A percentile compares a stretch with the other conserved stretches of the same genome.
Conservation (phyloP, 1,140 invertebrate genomes). For the Lepidurus couesii region DNA sequence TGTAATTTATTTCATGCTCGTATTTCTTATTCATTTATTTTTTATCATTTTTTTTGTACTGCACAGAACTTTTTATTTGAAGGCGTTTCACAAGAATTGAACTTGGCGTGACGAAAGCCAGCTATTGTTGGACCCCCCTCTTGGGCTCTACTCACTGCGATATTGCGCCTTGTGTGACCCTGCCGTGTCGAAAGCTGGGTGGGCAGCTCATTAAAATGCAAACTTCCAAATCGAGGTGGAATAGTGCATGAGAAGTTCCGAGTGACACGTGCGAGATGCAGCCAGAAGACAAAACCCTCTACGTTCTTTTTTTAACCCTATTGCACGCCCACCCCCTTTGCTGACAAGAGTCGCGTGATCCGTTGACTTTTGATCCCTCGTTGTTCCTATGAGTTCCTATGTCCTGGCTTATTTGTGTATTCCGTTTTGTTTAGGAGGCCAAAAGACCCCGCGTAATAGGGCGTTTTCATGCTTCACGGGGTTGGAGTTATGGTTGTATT, state of each 20-base stretch:
- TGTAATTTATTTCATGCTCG: not conserved
- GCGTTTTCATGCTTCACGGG: not conserved
- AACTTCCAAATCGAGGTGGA: constrained; percentile 21
- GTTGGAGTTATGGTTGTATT: not conserved
- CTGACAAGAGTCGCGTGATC: constrained; percentile 21
- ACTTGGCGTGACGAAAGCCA: not conserved
- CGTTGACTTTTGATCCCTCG: constrained; percentile 13
- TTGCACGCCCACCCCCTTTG: not conserved
- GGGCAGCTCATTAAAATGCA: constrained; percentile 21
- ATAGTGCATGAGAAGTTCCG: not conserved
- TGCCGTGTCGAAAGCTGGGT: constrained; percentile 8
- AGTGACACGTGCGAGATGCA: not conserved
- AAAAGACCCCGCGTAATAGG: not conserved
- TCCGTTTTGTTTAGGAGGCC: not conserved
- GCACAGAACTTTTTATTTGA: not conserved
- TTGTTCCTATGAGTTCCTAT: not conserved
- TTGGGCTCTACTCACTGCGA: not conserved
- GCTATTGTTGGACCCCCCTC: not conserved
- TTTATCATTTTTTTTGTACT: not conserved
- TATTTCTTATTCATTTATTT: not conserved
- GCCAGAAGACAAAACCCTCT: not conserved
- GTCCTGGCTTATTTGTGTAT: not conserved
- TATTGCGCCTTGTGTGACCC: not conserved
- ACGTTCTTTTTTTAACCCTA: not conserved
- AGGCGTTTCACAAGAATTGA: not conserved